Conservation (phyloP, 2,113 vertebrate genomes). For the Nyctibius bracteatus region DNA sequence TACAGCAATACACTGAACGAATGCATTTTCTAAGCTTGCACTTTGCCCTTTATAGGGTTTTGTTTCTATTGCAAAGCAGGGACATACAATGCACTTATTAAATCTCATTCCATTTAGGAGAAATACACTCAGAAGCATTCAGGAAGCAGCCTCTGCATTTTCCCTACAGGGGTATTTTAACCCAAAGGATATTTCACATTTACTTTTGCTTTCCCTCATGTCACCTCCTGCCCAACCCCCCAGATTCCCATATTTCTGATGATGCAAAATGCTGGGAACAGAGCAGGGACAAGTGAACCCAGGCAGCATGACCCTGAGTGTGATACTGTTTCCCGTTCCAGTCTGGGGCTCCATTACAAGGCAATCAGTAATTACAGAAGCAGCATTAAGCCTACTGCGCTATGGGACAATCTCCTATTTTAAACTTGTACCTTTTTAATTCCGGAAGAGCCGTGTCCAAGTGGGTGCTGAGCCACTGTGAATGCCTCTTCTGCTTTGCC, state of each 20-base stretch:
- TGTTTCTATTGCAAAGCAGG: neutral
- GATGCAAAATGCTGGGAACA: neutral
- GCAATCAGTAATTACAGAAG: neutral
- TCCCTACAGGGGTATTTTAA: neutral
- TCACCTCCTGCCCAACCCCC: neutral
- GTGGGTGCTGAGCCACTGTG: neutral
- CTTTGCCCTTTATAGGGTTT: neutral
- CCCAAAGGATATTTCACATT: neutral
- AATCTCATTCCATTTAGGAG: neutral
- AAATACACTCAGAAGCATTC: neutral
- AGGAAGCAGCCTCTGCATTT: neutral
- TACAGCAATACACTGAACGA: neutral
- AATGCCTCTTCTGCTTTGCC: neutral
- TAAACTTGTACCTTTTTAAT: neutral
- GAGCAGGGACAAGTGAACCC: neutral
- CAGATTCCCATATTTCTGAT: fast-evolving
- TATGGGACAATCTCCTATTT: neutral
- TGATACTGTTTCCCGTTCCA: neutral
- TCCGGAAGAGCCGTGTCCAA: neutral
- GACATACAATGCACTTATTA: fast-evolving
- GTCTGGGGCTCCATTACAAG: neutral
- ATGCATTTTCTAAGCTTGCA: neutral
- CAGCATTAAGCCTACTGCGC: neutral
- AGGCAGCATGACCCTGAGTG: fast-evolving
- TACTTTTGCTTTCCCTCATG: neutral